Conservation (phyloP, 1,140 invertebrate genomes). For the Triops cancriformis region DNA sequence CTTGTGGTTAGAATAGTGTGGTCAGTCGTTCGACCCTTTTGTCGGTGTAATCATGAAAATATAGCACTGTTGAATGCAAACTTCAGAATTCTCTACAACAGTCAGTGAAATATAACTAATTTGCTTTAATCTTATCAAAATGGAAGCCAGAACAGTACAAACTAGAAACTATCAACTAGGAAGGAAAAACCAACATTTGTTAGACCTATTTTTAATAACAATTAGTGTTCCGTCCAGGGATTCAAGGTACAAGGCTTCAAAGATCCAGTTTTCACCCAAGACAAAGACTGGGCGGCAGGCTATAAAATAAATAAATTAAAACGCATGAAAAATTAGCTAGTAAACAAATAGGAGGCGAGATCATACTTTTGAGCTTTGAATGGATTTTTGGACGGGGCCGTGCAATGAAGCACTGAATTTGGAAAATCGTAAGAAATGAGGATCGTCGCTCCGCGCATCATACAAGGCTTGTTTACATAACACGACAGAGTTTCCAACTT, state of each 20-base stretch:
- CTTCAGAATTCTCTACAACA: not conserved
- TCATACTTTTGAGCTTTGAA: not conserved
- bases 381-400: constrained; percentile 20
- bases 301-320: not conserved
- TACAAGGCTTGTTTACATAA: constrained; percentile 14
- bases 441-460: constrained; percentile 7
- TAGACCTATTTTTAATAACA: not conserved
- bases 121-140: not conserved
- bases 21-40: not conserved
- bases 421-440: constrained; percentile 23
- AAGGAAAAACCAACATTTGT: not conserved
- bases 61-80: not conserved
- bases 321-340: no score
- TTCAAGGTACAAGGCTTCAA: constrained; percentile 21
- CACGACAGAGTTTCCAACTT: not conserved
- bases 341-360: no score
- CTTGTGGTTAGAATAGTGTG: not conserved
- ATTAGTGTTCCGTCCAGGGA: not conserved
- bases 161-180: not conserved
- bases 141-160: not conserved
- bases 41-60: constrained; percentile 5
- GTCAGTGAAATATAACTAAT: not conserved
- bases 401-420: constrained; percentile 18
- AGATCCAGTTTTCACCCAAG: constrained; percentile 22
- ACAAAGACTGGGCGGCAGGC: not conserved